Evolutionary conservation across 2,797 vertebrate genomes (phyloP).

Genomic region (Ptychadena robeensis): DNA sequence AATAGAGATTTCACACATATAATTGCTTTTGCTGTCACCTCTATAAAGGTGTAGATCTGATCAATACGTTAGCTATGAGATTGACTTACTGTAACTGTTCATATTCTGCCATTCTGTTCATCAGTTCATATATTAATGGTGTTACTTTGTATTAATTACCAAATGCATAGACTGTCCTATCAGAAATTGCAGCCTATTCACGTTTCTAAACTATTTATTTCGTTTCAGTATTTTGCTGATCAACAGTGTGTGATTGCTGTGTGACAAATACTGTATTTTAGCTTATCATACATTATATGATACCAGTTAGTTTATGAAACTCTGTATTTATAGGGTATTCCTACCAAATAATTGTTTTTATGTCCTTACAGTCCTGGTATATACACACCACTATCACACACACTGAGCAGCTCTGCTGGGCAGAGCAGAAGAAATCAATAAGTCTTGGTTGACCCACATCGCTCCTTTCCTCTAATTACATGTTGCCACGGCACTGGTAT

Average conservation of each 20-base stretch:
- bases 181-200: neutral
- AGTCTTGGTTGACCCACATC: no score
- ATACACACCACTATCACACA: no score
- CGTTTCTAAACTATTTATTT: neutral
- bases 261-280: neutral
- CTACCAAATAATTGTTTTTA: no score
- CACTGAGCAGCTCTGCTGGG: no score
- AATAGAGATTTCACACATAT: conserved; percentile 38
- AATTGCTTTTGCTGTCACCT: conserved; percentile 54
- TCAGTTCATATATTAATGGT: neutral
- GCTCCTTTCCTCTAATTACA: no score
- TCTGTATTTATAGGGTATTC: no score
- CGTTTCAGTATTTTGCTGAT: neutral
- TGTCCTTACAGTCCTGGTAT: no score
- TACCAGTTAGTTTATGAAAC: no score
- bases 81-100: conserved; percentile 28
- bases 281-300: neutral
- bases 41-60: conserved; percentile 31
- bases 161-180: neutral
- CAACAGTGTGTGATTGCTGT: no score
- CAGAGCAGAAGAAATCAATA: no score
- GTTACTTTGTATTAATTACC: neutral
- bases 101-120: neutral
- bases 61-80: conserved; percentile 39
- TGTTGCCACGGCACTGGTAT: no score